Evolutionary conservation across 2,888 invertebrate species (phyloP).

Genomic region (Synanthedon andrenaeformis): DNA sequence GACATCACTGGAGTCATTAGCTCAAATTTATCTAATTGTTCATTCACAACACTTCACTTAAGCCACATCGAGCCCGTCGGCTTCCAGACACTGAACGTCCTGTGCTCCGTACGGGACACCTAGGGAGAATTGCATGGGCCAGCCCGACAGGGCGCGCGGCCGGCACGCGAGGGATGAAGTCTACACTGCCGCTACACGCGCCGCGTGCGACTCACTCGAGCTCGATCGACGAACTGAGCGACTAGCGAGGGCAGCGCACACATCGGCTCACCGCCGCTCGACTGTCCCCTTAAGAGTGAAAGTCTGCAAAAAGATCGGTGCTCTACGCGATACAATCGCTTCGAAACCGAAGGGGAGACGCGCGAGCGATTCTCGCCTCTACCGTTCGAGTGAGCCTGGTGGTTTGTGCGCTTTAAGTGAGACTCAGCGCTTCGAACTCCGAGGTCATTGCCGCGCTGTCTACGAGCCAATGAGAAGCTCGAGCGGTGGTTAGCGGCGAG

Average conservation of each 20-base stretch:
- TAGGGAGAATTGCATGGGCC: slow-evolving; percentile 54
- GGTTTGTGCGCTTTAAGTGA: slow-evolving; percentile 64
- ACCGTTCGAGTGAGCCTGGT: slow-evolving; percentile 61
- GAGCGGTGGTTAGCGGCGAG: slow-evolving; percentile 55
- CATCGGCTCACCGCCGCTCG: slow-evolving; percentile 49
- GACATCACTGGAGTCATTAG: slow-evolving; percentile 71
- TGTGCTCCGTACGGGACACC: slow-evolving; percentile 43
- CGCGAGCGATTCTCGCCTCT: slow-evolving; percentile 64
- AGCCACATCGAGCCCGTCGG: slow-evolving; percentile 46
- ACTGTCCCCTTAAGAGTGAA: slow-evolving; percentile 68
- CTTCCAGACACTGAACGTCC: slow-evolving; percentile 30
- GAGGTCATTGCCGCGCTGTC: slow-evolving; percentile 84
- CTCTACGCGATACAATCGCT: slow-evolving; percentile 66
- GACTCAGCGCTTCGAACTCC: slow-evolving; percentile 84
- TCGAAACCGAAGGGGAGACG: slow-evolving; percentile 34
- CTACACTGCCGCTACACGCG: slow-evolving; percentile 42
- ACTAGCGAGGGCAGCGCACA: slow-evolving; percentile 61
- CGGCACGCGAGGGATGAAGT: slow-evolving; percentile 59
- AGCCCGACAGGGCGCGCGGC: slow-evolving; percentile 24
- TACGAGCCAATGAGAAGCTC: slow-evolving; percentile 61
- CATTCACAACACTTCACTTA: slow-evolving; percentile 58
- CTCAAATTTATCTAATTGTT: slow-evolving; percentile 20
- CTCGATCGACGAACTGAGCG: slow-evolving; percentile 72
- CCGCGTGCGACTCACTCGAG: slow-evolving; percentile 63
- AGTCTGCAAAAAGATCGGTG: slow-evolving; percentile 70